Base-by-base conservation (phyloP, 2,888 invertebrate species). In the Eurytoma californica region DNA sequence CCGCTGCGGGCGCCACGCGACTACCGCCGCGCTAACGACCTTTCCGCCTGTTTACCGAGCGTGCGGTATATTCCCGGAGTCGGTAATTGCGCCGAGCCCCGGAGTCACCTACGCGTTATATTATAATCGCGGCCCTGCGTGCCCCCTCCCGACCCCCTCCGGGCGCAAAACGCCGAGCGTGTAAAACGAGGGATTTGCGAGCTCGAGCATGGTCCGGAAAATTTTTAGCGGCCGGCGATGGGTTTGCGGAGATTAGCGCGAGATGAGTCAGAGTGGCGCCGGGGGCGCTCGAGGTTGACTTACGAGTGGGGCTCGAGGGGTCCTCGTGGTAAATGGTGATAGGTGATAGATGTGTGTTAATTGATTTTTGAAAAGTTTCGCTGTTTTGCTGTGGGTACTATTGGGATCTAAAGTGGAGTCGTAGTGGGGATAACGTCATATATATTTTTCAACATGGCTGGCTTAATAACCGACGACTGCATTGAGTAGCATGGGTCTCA, bases 11-110 rank as follows among this genome's bases (percentile, higher is more conserved):
- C 49, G 79, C 61, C 79, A 77, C 81, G 81, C 76, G 81, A 80
- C 78, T 61, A 20, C 20, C 61, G 69, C 51, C 51, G 55, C 81
- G 83, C 82, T 83, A 83, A 81, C 82, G 82, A 82, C 81, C 81
- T 63, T 79, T 24, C 60, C 81, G 70, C 61, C 47, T 82, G 80
- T 81, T 83, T 82, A 82, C 82, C 77, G 74, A 72, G 77, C 77
- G 63, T 80, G 81, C 72, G 79, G 81, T 77, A 58, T 18, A 5
- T 63, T 18, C 57, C 14, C 20, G 18, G n/a, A n/a, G 16, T 28
- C 47, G 72, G 39, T 78, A 72, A 61, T 67, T 78, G 61, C 61
- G 39, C n/a, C 47, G 47, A 18, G 49, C 51, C 73, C 49, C 66
- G 16, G 58, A 61, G 61, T 75, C 72, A 47, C 51, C 39, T 39